Percentiles rank a stretch among this genome's conserved stretches.
Evolutionary conservation across 2,113 vertebrate genomes (phyloP).

Genomic region (Apteryx owenii): DNA sequence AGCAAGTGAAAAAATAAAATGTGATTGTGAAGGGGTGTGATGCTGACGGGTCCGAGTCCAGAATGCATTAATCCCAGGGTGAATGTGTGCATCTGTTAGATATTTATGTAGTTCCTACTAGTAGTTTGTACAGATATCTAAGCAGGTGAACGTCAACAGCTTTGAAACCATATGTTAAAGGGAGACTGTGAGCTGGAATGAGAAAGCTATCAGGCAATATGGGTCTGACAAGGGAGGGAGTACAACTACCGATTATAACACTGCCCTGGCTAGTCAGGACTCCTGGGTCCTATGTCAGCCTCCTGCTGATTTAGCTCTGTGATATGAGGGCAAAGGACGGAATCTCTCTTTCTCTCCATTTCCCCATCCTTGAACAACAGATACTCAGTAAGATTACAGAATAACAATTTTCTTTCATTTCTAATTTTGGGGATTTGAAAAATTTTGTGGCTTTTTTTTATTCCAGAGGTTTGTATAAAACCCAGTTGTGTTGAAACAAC

Average conservation of each 20-base stretch:
- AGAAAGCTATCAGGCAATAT: background rate
- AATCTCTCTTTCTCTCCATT: background rate
- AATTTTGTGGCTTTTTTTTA: background rate
- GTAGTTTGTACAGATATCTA: slow-evolving; percentile 36
- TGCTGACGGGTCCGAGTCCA: slow-evolving; percentile 43
- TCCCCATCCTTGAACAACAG: background rate
- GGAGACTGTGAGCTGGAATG: background rate
- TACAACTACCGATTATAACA: background rate
- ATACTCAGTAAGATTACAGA: background rate
- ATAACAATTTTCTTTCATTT: background rate
- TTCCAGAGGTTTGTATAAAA: background rate
- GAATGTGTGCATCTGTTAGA: slow-evolving; percentile 10
- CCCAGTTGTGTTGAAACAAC: background rate
- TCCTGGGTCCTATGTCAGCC: background rate
- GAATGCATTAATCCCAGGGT: slow-evolving; percentile 34
- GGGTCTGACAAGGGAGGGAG: background rate
- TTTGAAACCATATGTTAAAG: slow-evolving; percentile 36
- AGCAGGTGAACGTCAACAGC: slow-evolving; percentile 67
- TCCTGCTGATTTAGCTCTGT: background rate
- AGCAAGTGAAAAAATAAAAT: slow-evolving; percentile 48
- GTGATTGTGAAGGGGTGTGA: slow-evolving; percentile 35
- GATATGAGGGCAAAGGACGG: background rate
- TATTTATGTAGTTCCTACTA: slow-evolving; percentile 28
- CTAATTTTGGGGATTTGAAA: rapidly evolving
- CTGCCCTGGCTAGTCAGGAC: background rate